These are phyloP conservation scores for Rhagonycha fulva DNA, from an alignment of 2,888 invertebrate species.

Conservation along the genomic window DNA sequence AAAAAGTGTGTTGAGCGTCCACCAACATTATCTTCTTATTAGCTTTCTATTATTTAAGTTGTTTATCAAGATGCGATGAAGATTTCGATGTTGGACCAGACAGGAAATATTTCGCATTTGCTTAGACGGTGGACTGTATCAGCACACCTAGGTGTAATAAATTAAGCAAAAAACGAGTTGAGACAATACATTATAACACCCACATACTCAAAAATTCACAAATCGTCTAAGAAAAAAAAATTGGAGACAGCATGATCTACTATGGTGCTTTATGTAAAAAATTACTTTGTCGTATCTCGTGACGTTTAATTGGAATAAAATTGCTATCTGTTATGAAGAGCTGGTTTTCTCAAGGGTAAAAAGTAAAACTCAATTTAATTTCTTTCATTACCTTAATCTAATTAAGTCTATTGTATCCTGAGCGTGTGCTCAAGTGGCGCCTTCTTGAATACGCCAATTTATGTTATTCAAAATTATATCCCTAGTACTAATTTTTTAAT, in stretches of 20 bases:
- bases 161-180: background rate
- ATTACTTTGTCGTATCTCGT: background rate
- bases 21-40: background rate
- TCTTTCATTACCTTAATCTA: background rate
- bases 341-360: background rate
- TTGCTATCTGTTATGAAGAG: background rate
- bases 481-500: background rate
- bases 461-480: background rate
- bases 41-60: background rate
- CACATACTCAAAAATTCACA: background rate
- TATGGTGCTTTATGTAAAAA: background rate
- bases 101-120: background rate
- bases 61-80: background rate
- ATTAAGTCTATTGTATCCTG: background rate
- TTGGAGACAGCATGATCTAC: background rate
- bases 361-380: background rate
- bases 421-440: background rate
- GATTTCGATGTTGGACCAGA: background rate
- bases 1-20: background rate
- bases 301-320: background rate
- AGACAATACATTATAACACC: background rate
- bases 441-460: background rate
- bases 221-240: background rate
- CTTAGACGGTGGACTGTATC: background rate
- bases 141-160: background rate